These are phyloP conservation scores for Nicator chloris DNA, from an alignment of 2,113 vertebrate genomes.

Conservation along the genomic window DNA sequence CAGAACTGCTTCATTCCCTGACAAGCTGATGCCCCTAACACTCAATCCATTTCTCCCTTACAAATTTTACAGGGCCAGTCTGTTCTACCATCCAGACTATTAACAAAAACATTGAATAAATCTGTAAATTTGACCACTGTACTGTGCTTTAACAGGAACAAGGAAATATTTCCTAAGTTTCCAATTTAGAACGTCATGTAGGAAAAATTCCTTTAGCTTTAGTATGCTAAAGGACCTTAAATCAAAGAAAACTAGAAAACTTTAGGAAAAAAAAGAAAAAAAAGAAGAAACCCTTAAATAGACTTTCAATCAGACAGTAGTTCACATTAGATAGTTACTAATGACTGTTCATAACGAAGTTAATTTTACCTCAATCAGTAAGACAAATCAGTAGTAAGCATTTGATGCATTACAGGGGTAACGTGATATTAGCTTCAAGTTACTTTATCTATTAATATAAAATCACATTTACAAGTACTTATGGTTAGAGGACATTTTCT, in stretches of 20 bases:
- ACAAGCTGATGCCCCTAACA: not conserved
- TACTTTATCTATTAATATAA: not conserved
- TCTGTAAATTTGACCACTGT: not conserved
- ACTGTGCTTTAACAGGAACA: not conserved
- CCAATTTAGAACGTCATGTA: fast-evolving
- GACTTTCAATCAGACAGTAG: not conserved
- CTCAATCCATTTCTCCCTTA: not conserved
- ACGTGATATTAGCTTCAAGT: not conserved
- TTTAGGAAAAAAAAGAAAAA: too few species aligned
- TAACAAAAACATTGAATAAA: not conserved
- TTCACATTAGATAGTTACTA: not conserved
- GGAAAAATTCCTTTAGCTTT: not conserved
- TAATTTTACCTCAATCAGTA: not conserved
- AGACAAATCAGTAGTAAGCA: not conserved
- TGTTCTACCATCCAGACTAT: not conserved
- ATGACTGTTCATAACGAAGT: not conserved
- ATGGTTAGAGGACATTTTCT: not conserved
- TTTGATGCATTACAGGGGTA: not conserved
- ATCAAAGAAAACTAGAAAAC: not conserved
- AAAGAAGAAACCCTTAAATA: not conserved
- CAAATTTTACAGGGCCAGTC: not conserved
- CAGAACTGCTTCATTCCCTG: not conserved
- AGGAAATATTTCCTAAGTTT: not conserved
- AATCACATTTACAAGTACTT: not conserved
- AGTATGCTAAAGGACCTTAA: not conserved